Conservation (phyloP, 30 jellyfish, hydroid and myxozoan genomes). For the Turritopsis rubra region DNA sequence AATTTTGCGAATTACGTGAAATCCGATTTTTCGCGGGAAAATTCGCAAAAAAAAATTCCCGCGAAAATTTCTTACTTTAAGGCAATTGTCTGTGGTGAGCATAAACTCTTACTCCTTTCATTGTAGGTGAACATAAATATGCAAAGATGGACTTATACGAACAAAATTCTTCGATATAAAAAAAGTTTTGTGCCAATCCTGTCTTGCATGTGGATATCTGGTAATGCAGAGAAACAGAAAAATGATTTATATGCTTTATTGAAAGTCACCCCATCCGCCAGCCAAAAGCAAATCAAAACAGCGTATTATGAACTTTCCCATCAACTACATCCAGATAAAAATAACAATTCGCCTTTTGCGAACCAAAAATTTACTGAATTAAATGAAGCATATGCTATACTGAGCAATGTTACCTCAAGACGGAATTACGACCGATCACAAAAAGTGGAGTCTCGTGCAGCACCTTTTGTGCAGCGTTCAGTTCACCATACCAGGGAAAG, state of each 20-base stretch:
- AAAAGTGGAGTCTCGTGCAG: not conserved
- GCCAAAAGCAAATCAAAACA: conserved; percentile 19
- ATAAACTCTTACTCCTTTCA: not conserved
- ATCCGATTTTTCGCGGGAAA: too few relatives aligned
- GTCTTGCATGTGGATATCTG: not conserved
- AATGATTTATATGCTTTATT: conserved; percentile 9
- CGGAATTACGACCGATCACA: conserved; percentile 6
- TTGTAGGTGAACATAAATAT: not conserved
- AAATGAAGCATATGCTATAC: conserved; percentile 20
- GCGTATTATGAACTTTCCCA: conserved; percentile 16
- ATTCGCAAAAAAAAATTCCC: too few relatives aligned
- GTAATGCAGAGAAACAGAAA: not conserved
- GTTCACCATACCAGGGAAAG: not conserved
- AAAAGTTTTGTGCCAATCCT: not conserved
- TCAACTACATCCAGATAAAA: conserved; percentile 12
- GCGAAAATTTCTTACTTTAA: too few relatives aligned
- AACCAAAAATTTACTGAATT: not conserved
- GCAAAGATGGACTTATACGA: not conserved
- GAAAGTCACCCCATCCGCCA: not conserved
- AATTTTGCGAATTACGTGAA: too few relatives aligned
- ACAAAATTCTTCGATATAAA: not conserved
- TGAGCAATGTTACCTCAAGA: conserved; percentile 7
- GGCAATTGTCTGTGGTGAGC: too few relatives aligned
- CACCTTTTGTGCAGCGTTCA: not conserved
- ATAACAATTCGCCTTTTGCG: not conserved